These are phyloP conservation scores for Zaprionus ornatus DNA, from an alignment of 1,140 invertebrate genomes.

Conservation along the genomic window DNA sequence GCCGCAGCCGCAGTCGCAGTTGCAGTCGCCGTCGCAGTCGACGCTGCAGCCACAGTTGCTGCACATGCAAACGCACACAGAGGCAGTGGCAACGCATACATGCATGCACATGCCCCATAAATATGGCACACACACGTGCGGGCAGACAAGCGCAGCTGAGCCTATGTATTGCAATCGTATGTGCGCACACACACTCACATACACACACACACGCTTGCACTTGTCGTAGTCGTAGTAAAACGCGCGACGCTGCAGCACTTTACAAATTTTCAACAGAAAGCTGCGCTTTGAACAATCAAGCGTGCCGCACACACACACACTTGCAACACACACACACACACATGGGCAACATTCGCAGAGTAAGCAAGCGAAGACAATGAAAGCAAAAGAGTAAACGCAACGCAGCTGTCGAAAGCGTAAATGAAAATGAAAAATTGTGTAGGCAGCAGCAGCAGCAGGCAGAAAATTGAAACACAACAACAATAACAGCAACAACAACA, in stretches of 20 bases:
- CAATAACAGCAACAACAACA: conserved; percentile 13
- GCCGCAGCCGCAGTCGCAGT: conserved; percentile 19
- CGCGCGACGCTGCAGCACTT: conserved; percentile 63
- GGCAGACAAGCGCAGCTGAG: conserved; percentile 15
- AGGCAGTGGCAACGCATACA: not conserved
- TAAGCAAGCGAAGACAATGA: conserved; percentile 60
- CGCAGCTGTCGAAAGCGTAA: conserved; percentile 62
- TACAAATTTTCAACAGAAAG: conserved; percentile 76
- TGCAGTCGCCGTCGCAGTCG: not conserved
- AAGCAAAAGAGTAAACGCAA: conserved; percentile 55
- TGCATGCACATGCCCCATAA: conserved; percentile 47
- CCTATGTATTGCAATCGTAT: conserved; percentile 49
- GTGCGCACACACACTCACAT: conserved; percentile 1
- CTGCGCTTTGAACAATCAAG: conserved; percentile 81
- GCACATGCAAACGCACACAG: conserved; percentile 19
- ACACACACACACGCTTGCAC: not conserved
- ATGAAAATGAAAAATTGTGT: conserved; percentile 68
- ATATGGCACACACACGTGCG: conserved; percentile 35
- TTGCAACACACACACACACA: conserved; percentile 5
- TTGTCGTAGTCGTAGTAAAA: conserved; percentile 65
- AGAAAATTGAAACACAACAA: conserved; percentile 76
- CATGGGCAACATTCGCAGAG: not conserved
- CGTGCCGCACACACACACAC: conserved; percentile 35
- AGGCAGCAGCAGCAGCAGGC: conserved; percentile 23
- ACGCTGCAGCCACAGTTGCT: not conserved